Evolutionary conservation across 2,113 vertebrate genomes (phyloP).

Genomic region (Catagonus wagneri): DNA sequence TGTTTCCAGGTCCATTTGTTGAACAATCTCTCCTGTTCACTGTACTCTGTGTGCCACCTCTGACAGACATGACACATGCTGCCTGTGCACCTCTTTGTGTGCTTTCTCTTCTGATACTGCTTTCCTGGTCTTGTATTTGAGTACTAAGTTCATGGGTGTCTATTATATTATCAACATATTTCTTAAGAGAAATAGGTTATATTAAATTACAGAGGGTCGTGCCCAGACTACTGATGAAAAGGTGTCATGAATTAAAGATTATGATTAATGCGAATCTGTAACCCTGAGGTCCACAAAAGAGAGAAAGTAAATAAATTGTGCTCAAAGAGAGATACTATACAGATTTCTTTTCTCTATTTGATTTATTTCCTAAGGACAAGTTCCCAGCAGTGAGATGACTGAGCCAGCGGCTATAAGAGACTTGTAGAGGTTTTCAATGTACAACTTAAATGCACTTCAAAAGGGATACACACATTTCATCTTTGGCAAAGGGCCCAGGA

Average conservation of each 20-base stretch:
- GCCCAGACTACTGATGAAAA: background rate
- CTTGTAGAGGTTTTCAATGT: background rate
- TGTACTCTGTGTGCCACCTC: background rate
- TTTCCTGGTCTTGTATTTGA: background rate
- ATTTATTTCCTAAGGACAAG: background rate
- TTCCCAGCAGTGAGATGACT: background rate
- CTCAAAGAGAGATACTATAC: background rate
- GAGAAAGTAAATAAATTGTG: conserved; percentile 14
- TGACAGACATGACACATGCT: background rate
- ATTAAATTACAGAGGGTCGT: background rate
- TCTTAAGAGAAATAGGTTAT: background rate
- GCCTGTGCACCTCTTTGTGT: background rate
- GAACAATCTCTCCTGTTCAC: background rate
- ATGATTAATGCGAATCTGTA: background rate
- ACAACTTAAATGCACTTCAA: background rate
- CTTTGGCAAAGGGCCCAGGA: background rate
- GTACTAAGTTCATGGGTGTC: background rate
- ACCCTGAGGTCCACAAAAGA: background rate
- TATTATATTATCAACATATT: background rate
- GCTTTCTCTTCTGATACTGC: background rate
- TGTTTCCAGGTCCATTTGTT: background rate
- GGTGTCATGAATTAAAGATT: conserved; percentile 15
- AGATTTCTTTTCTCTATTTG: background rate
- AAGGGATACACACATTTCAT: background rate
- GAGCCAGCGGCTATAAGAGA: background rate